Conservation (phyloP, 1,140 invertebrate species). For the Pseudomyrmex sp. region DNA sequence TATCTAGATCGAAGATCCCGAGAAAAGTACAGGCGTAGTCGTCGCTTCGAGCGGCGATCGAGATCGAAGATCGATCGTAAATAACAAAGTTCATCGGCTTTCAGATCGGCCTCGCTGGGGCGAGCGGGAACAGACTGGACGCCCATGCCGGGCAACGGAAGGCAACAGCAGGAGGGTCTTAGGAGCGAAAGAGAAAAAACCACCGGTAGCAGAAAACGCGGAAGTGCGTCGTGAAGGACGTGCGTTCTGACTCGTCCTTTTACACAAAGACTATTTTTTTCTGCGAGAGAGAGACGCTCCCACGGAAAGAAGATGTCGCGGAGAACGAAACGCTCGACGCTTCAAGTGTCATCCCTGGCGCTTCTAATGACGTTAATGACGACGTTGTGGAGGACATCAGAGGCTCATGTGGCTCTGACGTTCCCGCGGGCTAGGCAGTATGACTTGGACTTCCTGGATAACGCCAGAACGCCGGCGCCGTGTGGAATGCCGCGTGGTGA, state of each 20-base stretch:
- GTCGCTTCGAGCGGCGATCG: neutral
- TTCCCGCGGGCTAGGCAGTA: conserved; percentile 94
- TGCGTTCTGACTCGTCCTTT: neutral
- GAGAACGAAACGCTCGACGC: conserved; percentile 62
- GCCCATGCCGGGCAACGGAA: conserved; percentile 67
- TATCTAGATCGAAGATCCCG: conserved; percentile 1
- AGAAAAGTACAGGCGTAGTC: neutral
- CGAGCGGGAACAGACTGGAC: conserved; percentile 53
- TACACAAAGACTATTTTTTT: conserved; percentile 2
- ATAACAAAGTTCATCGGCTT: conserved; percentile 59
- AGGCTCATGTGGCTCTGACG: conserved; percentile 92
- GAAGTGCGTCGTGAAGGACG: conserved; percentile 22
- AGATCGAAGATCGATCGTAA: conserved; percentile 43
- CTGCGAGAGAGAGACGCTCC: conserved; percentile 26
- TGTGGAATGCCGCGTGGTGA: conserved; percentile 98
- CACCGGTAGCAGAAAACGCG: conserved; percentile 8
- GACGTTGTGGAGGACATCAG: conserved; percentile 72
- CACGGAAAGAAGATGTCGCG: conserved; percentile 53
- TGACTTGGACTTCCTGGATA: conserved; percentile 97
- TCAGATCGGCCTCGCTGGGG: conserved; percentile 57
- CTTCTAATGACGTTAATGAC: conserved; percentile 72
- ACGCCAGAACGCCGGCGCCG: conserved; percentile 93
- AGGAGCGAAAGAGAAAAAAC: conserved; percentile 59
- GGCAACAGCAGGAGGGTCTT: conserved; percentile 56
- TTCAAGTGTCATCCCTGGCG: conserved; percentile 20